phyloP scores from a whole-genome alignment of 2,113 vertebrate species.

The Paradisaea rubra region DNA sequence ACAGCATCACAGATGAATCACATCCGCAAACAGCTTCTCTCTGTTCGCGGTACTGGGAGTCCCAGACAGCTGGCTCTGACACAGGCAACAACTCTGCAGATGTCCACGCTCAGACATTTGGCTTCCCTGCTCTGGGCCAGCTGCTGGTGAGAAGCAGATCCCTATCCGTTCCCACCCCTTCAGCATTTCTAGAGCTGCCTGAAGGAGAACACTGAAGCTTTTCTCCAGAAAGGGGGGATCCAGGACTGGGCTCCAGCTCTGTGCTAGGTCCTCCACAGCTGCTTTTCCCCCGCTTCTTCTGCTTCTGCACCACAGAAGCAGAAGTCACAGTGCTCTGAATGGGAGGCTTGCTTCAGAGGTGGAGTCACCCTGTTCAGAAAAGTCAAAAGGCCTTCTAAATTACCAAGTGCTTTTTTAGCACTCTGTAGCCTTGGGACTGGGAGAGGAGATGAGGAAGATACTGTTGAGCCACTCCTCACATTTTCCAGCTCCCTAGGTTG shows the following conservation, averaged over 20 bases:
- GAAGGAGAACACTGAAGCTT: not conserved
- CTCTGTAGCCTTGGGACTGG: not conserved
- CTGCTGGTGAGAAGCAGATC: not conserved
- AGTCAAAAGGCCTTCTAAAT: not conserved
- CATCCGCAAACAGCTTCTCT: not conserved
- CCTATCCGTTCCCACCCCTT: not conserved
- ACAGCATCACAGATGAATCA: not conserved
- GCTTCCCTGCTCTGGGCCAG: not conserved
- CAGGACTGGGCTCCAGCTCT: not conserved
- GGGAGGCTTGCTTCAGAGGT: not conserved
- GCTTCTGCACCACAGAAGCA: not conserved
- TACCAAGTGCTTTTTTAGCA: not conserved
- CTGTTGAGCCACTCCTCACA: not conserved
- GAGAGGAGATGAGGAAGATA: not conserved
- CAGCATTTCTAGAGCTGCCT: not conserved
- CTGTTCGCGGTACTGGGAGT: not conserved
- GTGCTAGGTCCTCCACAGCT: not conserved
- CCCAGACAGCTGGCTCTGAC: not conserved
- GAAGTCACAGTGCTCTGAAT: not conserved
- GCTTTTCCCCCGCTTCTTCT: not conserved
- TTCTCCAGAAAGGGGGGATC: not conserved
- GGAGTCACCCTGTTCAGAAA: not conserved
- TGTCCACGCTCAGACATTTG: not conserved
- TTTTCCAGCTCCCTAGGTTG: not conserved
- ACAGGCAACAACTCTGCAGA: not conserved